Conservation (phyloP, 2,797 vertebrate genomes). For the Urophycis tenuis region DNA sequence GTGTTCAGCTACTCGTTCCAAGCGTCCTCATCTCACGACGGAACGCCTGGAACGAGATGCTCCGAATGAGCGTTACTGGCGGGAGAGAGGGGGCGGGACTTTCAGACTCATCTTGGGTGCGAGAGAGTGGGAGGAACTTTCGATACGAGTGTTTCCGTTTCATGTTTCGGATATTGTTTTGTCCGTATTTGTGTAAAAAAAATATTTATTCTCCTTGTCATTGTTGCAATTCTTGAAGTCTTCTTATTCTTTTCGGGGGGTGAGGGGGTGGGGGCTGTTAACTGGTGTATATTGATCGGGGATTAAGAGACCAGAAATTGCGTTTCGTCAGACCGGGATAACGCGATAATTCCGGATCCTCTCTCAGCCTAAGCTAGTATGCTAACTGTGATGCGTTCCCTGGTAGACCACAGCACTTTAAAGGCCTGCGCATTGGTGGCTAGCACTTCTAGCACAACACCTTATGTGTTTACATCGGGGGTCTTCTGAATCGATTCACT, state of each 20-base stretch:
- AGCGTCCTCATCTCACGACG: neutral
- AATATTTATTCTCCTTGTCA: neutral
- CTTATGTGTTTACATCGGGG: neutral
- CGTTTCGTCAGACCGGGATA: neutral
- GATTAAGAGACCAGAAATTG: neutral
- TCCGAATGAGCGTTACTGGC: neutral
- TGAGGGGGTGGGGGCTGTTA: no score
- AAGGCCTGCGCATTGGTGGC: conserved; percentile 34
- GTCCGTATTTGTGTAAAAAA: neutral
- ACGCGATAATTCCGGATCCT: neutral
- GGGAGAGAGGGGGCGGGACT: neutral
- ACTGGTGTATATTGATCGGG: neutral
- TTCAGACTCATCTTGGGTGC: no score
- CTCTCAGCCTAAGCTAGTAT: conserved; percentile 9
- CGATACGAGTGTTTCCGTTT: neutral
- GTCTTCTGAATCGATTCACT: neutral
- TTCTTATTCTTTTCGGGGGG: neutral
- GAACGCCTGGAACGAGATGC: neutral
- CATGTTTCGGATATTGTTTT: neutral
- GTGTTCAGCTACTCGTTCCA: conserved; percentile 13
- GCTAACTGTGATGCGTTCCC: conserved; percentile 49
- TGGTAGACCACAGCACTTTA: conserved; percentile 15
- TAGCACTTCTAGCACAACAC: neutral
- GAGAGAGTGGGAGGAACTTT: neutral
- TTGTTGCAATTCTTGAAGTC: neutral